Evolutionary conservation across 1,140 invertebrate genomes (phyloP).

Genomic region (Trachymyrmex cornetzi): DNA sequence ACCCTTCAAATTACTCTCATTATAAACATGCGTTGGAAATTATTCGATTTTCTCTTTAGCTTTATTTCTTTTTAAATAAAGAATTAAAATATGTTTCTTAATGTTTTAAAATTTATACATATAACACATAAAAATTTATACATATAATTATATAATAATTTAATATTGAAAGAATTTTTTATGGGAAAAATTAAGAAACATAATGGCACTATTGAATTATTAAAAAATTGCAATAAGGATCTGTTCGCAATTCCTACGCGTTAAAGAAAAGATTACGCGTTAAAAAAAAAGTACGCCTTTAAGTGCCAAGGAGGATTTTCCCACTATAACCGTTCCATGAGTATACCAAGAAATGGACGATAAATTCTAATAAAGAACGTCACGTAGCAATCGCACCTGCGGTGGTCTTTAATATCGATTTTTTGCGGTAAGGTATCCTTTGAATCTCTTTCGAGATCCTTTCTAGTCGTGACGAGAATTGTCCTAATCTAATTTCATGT

Average conservation of each 20-base stretch:
- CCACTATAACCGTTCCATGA: constrained; percentile 2
- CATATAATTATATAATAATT: background rate
- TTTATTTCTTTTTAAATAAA: background rate
- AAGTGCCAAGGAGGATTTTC: constrained; percentile 5
- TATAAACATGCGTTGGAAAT: background rate
- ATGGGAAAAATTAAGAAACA: background rate
- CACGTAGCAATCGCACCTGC: constrained; percentile 30
- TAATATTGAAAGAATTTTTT: background rate
- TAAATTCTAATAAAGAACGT: constrained; percentile 63
- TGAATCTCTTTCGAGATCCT: constrained; percentile 1
- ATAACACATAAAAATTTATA: background rate
- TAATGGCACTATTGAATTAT: background rate
- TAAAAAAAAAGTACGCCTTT: constrained; percentile 31
- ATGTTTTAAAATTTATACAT: background rate
- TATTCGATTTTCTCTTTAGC: background rate
- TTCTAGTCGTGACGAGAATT: background rate
- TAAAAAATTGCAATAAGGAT: background rate
- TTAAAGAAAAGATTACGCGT: constrained; percentile 15
- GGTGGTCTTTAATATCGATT: constrained; percentile 49
- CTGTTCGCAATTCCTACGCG: background rate
- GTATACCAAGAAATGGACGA: constrained; percentile 43
- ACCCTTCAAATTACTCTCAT: background rate
- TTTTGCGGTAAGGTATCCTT: background rate
- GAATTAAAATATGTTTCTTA: background rate
- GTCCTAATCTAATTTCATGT: background rate